Conservation (phyloP, 2,888 invertebrate genomes). For the Lagria hirta region DNA sequence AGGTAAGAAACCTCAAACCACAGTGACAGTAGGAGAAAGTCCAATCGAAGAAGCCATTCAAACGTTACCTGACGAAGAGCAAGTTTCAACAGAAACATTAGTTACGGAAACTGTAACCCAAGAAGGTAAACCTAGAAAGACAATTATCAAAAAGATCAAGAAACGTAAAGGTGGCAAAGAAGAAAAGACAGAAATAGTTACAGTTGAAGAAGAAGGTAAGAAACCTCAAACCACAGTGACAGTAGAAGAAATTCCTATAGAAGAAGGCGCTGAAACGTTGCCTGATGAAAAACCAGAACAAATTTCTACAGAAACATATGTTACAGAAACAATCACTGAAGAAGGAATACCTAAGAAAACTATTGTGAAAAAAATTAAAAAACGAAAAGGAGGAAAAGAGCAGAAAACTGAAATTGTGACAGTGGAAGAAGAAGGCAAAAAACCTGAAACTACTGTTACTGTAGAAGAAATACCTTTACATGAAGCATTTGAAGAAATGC, state of each 20-base stretch:
- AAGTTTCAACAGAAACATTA: too few relatives aligned
- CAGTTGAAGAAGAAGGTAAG: slow-evolving; percentile 53
- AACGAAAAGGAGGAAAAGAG: slow-evolving; percentile 45
- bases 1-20: slow-evolving; percentile 51
- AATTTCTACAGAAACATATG: slow-evolving; percentile 9
- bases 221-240: slow-evolving; percentile 50
- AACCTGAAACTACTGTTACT: slow-evolving; percentile 47
- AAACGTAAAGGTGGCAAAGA: slow-evolving; percentile 47
- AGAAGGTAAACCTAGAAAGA: slow-evolving; percentile 44
- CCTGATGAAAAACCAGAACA: slow-evolving; percentile 30
- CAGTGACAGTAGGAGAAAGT: slow-evolving; percentile 38
- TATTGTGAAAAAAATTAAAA: slow-evolving; percentile 43
- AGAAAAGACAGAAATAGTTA: slow-evolving; percentile 54
- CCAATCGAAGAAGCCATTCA: slow-evolving; percentile 22
- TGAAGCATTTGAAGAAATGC: slow-evolving; percentile 40
- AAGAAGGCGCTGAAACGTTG: slow-evolving; percentile 21
- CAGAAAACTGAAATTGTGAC: slow-evolving; percentile 49
- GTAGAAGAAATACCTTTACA: slow-evolving; percentile 44
- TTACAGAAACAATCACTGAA: slow-evolving; percentile 23
- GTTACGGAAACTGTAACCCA: slow-evolving; percentile 47
- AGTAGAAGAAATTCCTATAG: slow-evolving; percentile 35
- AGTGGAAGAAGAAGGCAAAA: slow-evolving; percentile 53
- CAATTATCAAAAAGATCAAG: slow-evolving; percentile 34
- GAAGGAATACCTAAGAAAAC: slow-evolving; percentile 43
- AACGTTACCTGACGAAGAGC: too few relatives aligned